Conservation (phyloP, 2,888 invertebrate genomes). For the Marronus borbonicus region DNA sequence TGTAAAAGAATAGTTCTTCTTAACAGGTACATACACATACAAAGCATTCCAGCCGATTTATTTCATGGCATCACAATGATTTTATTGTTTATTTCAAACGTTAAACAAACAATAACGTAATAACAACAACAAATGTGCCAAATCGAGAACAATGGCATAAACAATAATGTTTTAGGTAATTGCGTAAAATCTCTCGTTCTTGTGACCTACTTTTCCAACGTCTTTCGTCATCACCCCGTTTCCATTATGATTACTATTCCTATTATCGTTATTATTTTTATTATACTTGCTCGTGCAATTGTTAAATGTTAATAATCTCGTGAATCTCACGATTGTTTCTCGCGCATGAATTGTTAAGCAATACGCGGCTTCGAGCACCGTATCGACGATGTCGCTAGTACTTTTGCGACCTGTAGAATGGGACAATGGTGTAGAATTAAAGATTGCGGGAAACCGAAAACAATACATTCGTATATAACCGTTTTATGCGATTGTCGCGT, state of each 20-base stretch:
- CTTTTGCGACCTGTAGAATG: neutral
- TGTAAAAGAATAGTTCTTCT: no score
- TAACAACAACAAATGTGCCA: neutral
- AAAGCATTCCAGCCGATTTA: no score
- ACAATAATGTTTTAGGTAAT: constrained; percentile 21
- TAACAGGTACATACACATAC: neutral
- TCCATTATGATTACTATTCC: no score
- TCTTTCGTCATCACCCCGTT: constrained; percentile 15
- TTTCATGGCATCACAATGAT: no score
- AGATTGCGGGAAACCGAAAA: neutral
- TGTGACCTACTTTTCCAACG: constrained; percentile 9
- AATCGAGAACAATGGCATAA: constrained; percentile 15
- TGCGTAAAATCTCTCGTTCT: constrained; percentile 20
- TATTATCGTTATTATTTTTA: constrained; percentile 1
- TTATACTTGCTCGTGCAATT: neutral
- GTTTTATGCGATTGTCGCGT: no score
- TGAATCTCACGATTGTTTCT: constrained; percentile 29
- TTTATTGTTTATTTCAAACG: neutral
- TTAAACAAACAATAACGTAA: constrained; percentile 26
- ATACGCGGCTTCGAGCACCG: neutral
- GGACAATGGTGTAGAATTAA: neutral
- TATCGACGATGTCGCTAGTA: constrained; percentile 1
- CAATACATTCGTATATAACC: no score
- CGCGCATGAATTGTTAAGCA: constrained; percentile 24
- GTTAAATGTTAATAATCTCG: constrained; percentile 33